A percentile compares a stretch with the other conserved stretches of the same genome.
Evolutionary conservation across 2,888 invertebrate genomes (phyloP).

Genomic region (Protodeltote pygarga): DNA sequence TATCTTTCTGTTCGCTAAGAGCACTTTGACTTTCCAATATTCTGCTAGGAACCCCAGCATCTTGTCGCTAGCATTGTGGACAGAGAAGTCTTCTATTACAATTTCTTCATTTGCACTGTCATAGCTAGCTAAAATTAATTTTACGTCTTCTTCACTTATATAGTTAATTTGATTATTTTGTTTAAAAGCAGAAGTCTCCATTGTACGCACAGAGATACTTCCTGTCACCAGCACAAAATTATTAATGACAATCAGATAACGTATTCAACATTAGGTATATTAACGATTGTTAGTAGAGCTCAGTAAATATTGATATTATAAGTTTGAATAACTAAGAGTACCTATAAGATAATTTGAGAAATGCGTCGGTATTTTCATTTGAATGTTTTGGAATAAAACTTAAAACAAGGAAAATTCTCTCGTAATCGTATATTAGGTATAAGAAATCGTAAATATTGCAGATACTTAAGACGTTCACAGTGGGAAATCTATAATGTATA

Average conservation of each 20-base stretch:
- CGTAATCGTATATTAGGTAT: too few species aligned
- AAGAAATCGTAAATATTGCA: too few species aligned
- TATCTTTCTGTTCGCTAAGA: conserved; percentile 46
- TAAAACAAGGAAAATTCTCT: neutral
- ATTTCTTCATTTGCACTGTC: conserved; percentile 46
- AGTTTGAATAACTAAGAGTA: conserved; percentile 14
- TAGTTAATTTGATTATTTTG: conserved; percentile 16
- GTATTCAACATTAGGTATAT: neutral
- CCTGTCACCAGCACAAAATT: neutral
- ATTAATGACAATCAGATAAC: conserved; percentile 2
- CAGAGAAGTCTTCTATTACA: conserved; percentile 54
- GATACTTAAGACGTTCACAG: too few species aligned
- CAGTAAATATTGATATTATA: conserved; percentile 28
- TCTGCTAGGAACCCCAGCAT: conserved; percentile 81
- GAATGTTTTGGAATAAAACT: neutral
- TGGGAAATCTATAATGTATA: too few species aligned
- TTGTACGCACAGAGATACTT: conserved; percentile 2
- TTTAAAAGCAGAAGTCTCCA: conserved; percentile 16
- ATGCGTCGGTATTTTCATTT: neutral
- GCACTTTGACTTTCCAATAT: conserved; percentile 74
- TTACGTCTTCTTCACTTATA: conserved; percentile 63
- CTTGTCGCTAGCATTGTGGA: conserved; percentile 71
- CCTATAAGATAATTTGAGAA: conserved; percentile 18
- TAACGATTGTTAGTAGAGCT: conserved; percentile 3
- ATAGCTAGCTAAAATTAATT: conserved; percentile 59